Base-by-base conservation (phyloP, 2,888 invertebrate species). In the Automeris io region DNA sequence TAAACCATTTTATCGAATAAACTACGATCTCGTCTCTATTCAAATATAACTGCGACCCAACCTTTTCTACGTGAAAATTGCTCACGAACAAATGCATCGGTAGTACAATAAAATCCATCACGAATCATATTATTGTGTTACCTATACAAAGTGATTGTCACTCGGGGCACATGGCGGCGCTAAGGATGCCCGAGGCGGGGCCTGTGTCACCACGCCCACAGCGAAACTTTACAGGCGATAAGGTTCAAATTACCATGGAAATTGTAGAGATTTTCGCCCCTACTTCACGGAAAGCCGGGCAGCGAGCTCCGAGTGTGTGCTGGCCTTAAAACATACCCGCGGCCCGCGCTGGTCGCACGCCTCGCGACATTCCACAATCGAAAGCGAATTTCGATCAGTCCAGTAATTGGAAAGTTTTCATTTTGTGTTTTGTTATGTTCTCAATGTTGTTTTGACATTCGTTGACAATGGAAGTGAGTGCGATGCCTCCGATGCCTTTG, bases 401-500 rank as follows among this genome's bases (percentile, higher is more conserved):
- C 22, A 21, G 23, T 11, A 16, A 18, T 37, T n/a, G 48, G 35
- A 35, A 44, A 49, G 43, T 51, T 45, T 46, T 34, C 37, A 31
- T 53, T 52, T 60, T 59, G 47, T 42, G 13, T 22, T 31, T 55
- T 54, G 63, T 63, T 63, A 66, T 64, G 67, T 50, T 49, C 52
- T 52, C 57, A 57, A 59, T 51, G 46, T 44, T 42, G 40, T 58
- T 54, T 44, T 58, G 50, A 48, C 38, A 33, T 60, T 63, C 57
- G 49, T 54, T 63, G 48, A 88, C 79, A 60, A 88, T 90, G 87
- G 90, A 90, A 81, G 75, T 90, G 54, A 89, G 90, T 86, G 85
- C 89, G 35, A 88, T 89, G 79, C 77, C 87, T 41, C 85, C 87
- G 41, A 90, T 91, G 90, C 91, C 91, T 41, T 70, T 91, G 77